Evolutionary conservation across 2,888 invertebrate species (phyloP), one percentile per base, ranked within the genome.

Genomic region (Platycheirus albimanus): DNA sequence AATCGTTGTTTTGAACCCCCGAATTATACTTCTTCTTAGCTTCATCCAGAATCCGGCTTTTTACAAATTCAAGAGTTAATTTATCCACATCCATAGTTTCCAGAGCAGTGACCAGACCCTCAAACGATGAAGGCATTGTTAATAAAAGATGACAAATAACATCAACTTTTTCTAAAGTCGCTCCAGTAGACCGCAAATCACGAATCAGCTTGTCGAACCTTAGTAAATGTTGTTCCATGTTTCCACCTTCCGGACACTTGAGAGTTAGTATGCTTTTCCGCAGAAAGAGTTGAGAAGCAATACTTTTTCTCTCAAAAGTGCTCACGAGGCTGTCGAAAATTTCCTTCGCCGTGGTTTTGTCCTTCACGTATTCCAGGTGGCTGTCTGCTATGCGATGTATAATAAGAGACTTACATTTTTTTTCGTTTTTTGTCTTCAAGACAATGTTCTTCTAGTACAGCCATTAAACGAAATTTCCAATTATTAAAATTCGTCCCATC

Each of bases 1-100:
- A 28, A 30, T 30, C 15, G 1, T 15, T 51, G 3, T 51, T 13
- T 3, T 51, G 51, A 30, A 15, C 15, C 6, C 10, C 51, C 13
- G 13, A 24, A 6, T 1, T 47, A n/a, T 5, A 11, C 15, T 41
- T 41, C 15, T 41, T 41, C 15, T 41, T 41, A 1, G 47, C 49
- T 49, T 49, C 49, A 49, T 49, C 49, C 4, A 49, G 28, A 1
- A 49, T 49, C 3, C 24, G 24, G 4, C 49, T 13, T 3, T 49
- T 49, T 2, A 49, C 13, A 30, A 51, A 30, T 15, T 51, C 49
- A 2, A 49, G n/a, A 0, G 51, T 49, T 0, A 28, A 3, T 6
- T 49, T 49, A 15, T 49, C 28, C 0, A 49, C 49, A 28, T 28
- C 49, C 28, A 49, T 49, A 10, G 47, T 49, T 49, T 13, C 49